Base-by-base conservation (phyloP, 2,113 vertebrate genomes). In the Neolamprologus ventralis region DNA sequence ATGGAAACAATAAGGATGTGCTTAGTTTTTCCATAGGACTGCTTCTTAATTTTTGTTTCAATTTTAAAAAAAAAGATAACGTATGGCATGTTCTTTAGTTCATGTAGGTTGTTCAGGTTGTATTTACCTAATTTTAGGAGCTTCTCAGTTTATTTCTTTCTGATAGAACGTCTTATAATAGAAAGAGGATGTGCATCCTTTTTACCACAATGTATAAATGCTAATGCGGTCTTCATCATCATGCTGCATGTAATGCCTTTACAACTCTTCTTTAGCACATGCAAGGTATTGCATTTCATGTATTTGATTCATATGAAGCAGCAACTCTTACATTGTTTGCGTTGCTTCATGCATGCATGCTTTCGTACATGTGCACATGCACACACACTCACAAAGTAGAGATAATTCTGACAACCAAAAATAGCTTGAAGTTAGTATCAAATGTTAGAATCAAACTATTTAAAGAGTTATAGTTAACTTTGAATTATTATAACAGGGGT, bases 11-110 rank as follows among this genome's bases (percentile, higher is more conserved):
- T 60, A 60, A 60, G 26, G 26, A 60, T 60, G 57, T 31, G 26
- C 26, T 60, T 60, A 31, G 28, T 60, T 60, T 60, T 60, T 60
- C 57, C 28, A 60, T 9, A 60, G 7, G 33, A 21, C 19, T 37
- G 33, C 60, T n/a, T 65, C 33, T 65, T 12, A 7, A n/a, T 37
- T 65, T 21, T 68, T 13, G 7, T 11, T 68, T 21, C 11, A 21
- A 21, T 40, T 33, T 10, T 37, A 2, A 0, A 2, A 7, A 17
- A 19, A 57, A 10, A 9, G 33, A 37, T 21, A 33, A 21, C 0
- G 7, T 65, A 33, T 13, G 11, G 10, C 19, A 40, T 71, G 65
- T 71, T 42, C 35, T 71, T 42, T 71, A 71, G 35, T 21, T 23
- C 63, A 71, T 21, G 28, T 33, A 60, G 57, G 9, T 40, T 71